phyloP scores from a whole-genome alignment of 2,888 invertebrate species.

The Scaptomyza tumidula region DNA sequence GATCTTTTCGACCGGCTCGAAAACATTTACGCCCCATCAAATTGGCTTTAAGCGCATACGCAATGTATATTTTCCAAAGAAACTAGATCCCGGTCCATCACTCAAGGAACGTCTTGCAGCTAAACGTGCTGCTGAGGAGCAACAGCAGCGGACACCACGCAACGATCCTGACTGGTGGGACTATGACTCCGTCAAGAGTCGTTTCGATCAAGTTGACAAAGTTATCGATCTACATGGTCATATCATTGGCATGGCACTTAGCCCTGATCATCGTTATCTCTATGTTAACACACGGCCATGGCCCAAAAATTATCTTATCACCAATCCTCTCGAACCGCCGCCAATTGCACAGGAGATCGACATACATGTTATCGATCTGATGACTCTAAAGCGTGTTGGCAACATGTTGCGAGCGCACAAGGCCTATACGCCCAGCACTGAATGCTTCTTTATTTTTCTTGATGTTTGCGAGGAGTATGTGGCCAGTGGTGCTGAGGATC shows the following conservation, averaged over 20 bases:
- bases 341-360: slow-evolving; percentile 95
- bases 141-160: slow-evolving; percentile 82
- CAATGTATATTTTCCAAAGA: slow-evolving; percentile 88
- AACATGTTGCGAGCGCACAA: slow-evolving; percentile 91
- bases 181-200: slow-evolving; percentile 88
- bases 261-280: slow-evolving; percentile 92
- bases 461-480: slow-evolving; percentile 93
- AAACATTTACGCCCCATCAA: slow-evolving; percentile 94
- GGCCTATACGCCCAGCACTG: slow-evolving; percentile 93
- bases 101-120: slow-evolving; percentile 88
- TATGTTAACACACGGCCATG: slow-evolving; percentile 94
- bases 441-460: slow-evolving; percentile 94
- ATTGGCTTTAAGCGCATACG: slow-evolving; percentile 91
- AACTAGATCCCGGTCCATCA: slow-evolving; percentile 89
- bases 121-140: slow-evolving; percentile 76
- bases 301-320: slow-evolving; percentile 90
- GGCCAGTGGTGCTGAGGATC: slow-evolving; percentile 94
- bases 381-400: slow-evolving; percentile 90
- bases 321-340: slow-evolving; percentile 91
- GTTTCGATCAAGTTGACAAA: slow-evolving; percentile 91
- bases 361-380: slow-evolving; percentile 93
- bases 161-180: slow-evolving; percentile 89
- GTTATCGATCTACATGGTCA: slow-evolving; percentile 93
- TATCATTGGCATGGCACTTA: slow-evolving; percentile 94
- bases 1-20: slow-evolving; percentile 93